Percentiles rank a stretch among this genome's conserved stretches.
Evolutionary conservation across 1,140 invertebrate genomes (phyloP).

Genomic region (Meloidogyne exigua): DNA sequence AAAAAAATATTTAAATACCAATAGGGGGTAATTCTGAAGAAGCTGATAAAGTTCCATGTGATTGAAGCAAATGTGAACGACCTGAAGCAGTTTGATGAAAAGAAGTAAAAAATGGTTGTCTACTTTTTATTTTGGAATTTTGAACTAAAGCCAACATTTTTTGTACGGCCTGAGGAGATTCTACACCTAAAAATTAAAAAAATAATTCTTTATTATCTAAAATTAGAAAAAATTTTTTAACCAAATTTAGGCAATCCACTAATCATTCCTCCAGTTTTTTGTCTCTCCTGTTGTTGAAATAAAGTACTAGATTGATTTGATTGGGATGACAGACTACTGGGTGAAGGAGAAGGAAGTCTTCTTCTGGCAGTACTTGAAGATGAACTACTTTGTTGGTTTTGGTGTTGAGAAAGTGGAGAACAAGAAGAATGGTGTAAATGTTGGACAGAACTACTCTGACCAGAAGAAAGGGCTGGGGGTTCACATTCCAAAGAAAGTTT

Average conservation of each 20-base stretch:
- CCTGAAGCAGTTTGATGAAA: neutral
- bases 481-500: slow-evolving; percentile 86
- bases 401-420: slow-evolving; percentile 3
- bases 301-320: slow-evolving; percentile 68
- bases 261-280: slow-evolving; percentile 30
- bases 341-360: slow-evolving; percentile 82
- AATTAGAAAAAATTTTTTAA: slow-evolving; percentile 57
- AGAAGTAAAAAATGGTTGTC: slow-evolving; percentile 6
- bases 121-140: slow-evolving; percentile 71
- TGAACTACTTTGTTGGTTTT: slow-evolving; percentile 35
- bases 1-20: neutral
- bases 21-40: slow-evolving; percentile 12
- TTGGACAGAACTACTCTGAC: slow-evolving; percentile 22
- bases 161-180: slow-evolving; percentile 88
- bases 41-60: neutral
- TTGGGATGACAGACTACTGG: slow-evolving; percentile 74
- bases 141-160: slow-evolving; percentile 84
- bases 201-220: too few relatives aligned
- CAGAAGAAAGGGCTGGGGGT: slow-evolving; percentile 63
- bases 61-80: neutral
- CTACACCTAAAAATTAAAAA: slow-evolving; percentile 73
- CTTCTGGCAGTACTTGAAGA: slow-evolving; percentile 72
- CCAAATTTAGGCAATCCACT: slow-evolving; percentile 70
- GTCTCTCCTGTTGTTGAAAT: slow-evolving; percentile 44
- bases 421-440: slow-evolving; percentile 14